Conservation (phyloP, 2,113 vertebrate genomes). For the Heterotis niloticus region DNA sequence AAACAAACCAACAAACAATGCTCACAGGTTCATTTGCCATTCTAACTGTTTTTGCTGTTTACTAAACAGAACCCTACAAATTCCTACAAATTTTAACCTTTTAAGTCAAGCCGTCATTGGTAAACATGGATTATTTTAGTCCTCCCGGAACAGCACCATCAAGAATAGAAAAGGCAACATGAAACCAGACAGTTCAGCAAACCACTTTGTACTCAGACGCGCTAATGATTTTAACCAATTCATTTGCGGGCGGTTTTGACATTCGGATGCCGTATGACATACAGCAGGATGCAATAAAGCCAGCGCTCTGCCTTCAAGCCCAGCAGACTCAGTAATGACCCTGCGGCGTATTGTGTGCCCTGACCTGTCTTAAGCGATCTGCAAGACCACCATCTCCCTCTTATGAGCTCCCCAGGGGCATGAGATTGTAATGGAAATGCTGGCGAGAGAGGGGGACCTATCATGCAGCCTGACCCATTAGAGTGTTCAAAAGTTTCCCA, state of each 20-base stretch:
- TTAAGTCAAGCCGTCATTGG: too few relatives aligned
- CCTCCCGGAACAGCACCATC: neutral
- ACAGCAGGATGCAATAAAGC: neutral
- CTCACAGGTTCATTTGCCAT: too few relatives aligned
- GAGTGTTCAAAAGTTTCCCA: neutral
- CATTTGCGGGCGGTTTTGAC: neutral
- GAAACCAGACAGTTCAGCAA: constrained; percentile 10
- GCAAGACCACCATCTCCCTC: neutral
- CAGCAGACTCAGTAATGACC: neutral
- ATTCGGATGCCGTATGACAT: neutral
- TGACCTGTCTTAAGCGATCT: neutral
- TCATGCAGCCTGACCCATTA: neutral
- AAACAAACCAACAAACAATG: too few relatives aligned
- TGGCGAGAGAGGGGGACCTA: neutral
- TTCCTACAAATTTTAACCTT: too few relatives aligned
- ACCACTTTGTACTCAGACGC: neutral
- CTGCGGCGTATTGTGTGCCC: neutral
- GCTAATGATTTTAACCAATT: constrained; percentile 4
- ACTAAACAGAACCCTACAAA: too few relatives aligned
- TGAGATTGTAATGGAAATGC: neutral
- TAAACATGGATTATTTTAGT: too few relatives aligned
- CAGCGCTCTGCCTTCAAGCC: neutral
- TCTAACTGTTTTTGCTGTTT: too few relatives aligned
- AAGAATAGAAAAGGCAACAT: neutral
- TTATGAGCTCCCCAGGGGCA: constrained; percentile 2